phyloP scores from a whole-genome alignment of 2,113 vertebrate species.

The Lagopus leucura region DNA sequence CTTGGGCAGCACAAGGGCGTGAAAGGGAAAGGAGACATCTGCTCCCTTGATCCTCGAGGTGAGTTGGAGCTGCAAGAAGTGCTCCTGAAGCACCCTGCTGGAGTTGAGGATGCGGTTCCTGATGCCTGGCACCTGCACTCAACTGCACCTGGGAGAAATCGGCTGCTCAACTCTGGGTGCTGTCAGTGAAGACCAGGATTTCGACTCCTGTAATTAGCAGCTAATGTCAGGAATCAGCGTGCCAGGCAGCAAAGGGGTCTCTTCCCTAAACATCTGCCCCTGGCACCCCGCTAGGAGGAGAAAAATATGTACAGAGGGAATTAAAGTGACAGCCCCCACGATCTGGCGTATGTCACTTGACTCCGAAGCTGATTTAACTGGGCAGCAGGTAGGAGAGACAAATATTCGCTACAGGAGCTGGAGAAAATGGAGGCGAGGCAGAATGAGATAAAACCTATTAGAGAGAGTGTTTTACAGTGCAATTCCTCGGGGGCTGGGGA shows the following conservation, averaged over 20 bases:
- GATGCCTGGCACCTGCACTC: background rate
- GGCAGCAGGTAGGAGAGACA: constrained; percentile 69
- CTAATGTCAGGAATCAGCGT: background rate
- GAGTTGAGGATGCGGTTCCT: background rate
- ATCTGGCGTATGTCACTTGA: constrained; percentile 67
- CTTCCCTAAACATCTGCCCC: constrained; percentile 65
- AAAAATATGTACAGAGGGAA: constrained; percentile 62
- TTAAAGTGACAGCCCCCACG: constrained; percentile 57
- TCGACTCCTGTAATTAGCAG: background rate
- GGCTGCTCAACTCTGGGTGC: background rate
- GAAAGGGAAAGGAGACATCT: background rate
- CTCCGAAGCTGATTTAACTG: constrained; percentile 52
- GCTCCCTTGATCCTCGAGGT: background rate
- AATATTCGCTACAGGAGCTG: constrained; percentile 47
- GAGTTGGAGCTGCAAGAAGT: background rate
- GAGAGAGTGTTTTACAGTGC: constrained; percentile 38
- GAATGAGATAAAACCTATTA: constrained; percentile 58
- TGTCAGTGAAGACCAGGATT: background rate
- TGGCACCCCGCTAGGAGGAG: background rate
- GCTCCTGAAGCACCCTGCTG: background rate
- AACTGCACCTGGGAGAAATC: background rate
- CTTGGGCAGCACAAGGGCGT: background rate
- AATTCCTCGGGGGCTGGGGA: background rate
- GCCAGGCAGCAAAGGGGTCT: constrained; percentile 62
- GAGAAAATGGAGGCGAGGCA: constrained; percentile 45